Percentiles rank a stretch among this genome's conserved stretches.
Evolutionary conservation across 2,113 vertebrate species (phyloP).

Genomic region (Cyanocitta stelleri): DNA sequence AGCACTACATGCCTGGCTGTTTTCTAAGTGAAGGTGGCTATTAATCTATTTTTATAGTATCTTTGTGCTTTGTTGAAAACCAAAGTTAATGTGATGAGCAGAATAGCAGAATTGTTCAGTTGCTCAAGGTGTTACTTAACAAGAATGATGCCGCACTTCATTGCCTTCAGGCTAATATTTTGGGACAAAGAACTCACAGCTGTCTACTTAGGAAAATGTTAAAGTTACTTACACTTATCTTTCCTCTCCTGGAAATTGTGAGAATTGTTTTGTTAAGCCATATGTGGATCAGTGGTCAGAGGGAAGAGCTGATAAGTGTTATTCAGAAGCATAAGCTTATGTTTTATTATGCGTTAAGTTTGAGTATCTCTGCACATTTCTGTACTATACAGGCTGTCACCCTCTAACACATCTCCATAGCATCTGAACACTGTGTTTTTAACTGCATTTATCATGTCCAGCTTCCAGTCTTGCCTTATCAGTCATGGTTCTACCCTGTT

Average conservation of each 20-base stretch:
- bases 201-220: not conserved
- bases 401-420: not conserved
- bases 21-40: not conserved
- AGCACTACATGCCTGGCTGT: not conserved
- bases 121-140: not conserved
- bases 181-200: not conserved
- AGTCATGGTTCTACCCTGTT: not conserved
- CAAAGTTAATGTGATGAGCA: not conserved
- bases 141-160: not conserved
- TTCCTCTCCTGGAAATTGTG: not conserved
- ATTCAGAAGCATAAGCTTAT: not conserved
- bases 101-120: not conserved
- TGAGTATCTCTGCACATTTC: not conserved
- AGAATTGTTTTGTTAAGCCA: not conserved
- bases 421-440: not conserved
- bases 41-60: not conserved
- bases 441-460: not conserved
- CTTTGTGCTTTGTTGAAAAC: not conserved
- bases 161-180: not conserved
- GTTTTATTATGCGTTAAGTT: not conserved
- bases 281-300: not conserved
- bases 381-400: not conserved
- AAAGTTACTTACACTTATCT: not conserved
- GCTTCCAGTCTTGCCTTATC: not conserved
- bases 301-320: not conserved